Percentiles rank a stretch among this genome's conserved stretches.
These are phyloP conservation scores for Tanytarsus gracilentus DNA, from an alignment of 2,888 invertebrate genomes.

Conservation along the genomic window DNA sequence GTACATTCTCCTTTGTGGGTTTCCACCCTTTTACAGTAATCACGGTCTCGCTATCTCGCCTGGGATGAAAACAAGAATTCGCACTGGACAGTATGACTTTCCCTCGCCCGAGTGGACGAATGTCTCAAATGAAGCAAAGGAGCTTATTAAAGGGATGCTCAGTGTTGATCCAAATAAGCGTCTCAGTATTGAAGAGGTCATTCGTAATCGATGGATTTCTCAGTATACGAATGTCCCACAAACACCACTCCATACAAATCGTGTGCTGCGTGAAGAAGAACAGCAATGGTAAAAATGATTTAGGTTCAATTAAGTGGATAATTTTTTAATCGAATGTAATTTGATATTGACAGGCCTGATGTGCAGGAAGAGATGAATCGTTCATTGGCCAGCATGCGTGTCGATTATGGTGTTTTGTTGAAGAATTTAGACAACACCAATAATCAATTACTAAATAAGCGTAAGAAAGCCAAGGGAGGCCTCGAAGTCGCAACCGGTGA, in stretches of 20 bases:
- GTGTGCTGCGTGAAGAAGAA: slow-evolving; percentile 80
- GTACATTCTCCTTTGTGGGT: slow-evolving; percentile 66
- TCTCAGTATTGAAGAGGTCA: slow-evolving; percentile 82
- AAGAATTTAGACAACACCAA: slow-evolving; percentile 89
- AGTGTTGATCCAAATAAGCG: slow-evolving; percentile 88
- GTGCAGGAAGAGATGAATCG: slow-evolving; percentile 97
- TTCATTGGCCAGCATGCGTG: slow-evolving; percentile 94
- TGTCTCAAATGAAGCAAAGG: slow-evolving; percentile 90
- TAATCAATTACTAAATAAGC: slow-evolving; percentile 82
- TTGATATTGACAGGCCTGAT: slow-evolving; percentile 51
- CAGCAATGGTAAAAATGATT: slow-evolving; percentile 61
- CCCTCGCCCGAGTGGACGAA: slow-evolving; percentile 93
- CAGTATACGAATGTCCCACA: slow-evolving; percentile 79
- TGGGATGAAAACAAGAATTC: slow-evolving; percentile 48
- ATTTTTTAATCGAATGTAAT: background rate
- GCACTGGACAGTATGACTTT: slow-evolving; percentile 95
- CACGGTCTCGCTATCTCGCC: slow-evolving; percentile 96
- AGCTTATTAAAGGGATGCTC: slow-evolving; percentile 87
- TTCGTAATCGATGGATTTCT: slow-evolving; percentile 78
- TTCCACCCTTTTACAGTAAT: slow-evolving; percentile 98
- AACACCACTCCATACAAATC: slow-evolving; percentile 86
- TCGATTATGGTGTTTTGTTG: slow-evolving; percentile 93
- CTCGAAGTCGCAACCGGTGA: background rate
- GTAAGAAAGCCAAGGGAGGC: slow-evolving; percentile 38
- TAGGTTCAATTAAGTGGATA: background rate